These are phyloP conservation scores for Latrodectus elegans DNA, from an alignment of 2,888 invertebrate species.

Conservation along the genomic window DNA sequence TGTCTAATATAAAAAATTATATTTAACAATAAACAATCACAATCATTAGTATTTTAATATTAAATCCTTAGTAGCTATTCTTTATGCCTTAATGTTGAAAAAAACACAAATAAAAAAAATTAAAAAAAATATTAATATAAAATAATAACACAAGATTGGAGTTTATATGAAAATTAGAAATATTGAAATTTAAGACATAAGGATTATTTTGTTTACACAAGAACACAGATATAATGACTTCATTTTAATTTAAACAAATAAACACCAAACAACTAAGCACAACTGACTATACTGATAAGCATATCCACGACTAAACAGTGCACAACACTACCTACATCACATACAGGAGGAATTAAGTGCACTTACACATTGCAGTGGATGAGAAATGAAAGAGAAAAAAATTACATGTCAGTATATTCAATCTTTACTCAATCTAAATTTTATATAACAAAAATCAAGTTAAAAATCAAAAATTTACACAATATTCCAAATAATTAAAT, in stretches of 20 bases:
- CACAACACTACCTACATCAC: conserved; percentile 67
- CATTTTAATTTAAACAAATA: conserved; percentile 7
- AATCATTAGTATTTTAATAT: too few relatives aligned
- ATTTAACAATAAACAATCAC: too few relatives aligned
- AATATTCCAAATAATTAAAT: conserved; percentile 29
- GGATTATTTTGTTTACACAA: too few relatives aligned
- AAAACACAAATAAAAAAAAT: too few relatives aligned
- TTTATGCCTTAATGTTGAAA: too few relatives aligned
- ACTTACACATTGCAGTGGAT: conserved; percentile 69
- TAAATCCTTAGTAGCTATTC: too few relatives aligned
- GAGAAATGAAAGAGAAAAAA: conserved; percentile 69
- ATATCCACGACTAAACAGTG: conserved; percentile 64
- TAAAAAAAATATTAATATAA: too few relatives aligned
- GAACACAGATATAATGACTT: conserved; percentile 43
- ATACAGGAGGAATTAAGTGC: conserved; percentile 68
- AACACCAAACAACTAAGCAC: conserved; percentile 56
- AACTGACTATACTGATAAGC: conserved; percentile 49
- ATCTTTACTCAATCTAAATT: conserved; percentile 13
- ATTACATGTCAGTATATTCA: conserved; percentile 62
- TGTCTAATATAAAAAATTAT: too few relatives aligned
- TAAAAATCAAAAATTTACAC: conserved; percentile 13
- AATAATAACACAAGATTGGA: too few relatives aligned
- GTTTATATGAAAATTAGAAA: too few relatives aligned
- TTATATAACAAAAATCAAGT: conserved; percentile 4
- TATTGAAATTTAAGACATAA: too few relatives aligned